Evolutionary conservation across 1,140 invertebrate species (phyloP).

Genomic region (Anoplolepis gracilipes): DNA sequence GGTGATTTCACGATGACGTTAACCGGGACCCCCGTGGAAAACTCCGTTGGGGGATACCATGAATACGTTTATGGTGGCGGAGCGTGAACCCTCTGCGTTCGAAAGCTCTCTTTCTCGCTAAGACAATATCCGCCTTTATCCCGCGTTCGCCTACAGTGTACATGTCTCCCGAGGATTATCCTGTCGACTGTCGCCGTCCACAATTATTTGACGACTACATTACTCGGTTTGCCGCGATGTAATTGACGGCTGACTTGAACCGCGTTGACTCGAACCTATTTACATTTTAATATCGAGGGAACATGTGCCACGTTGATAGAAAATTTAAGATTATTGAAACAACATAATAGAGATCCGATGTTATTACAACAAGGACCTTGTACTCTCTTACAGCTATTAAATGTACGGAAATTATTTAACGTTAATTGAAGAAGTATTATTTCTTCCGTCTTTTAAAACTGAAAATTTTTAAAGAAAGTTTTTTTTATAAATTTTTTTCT

Average conservation of each 20-base stretch:
- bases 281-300: slow-evolving; percentile 23
- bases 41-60: slow-evolving; percentile 71
- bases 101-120: slow-evolving; percentile 75
- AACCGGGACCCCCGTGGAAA: slow-evolving; percentile 73
- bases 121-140: slow-evolving; percentile 75
- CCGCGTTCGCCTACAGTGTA: slow-evolving; percentile 15
- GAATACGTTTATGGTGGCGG: slow-evolving; percentile 81
- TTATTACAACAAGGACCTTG: neutral
- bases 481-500: neutral
- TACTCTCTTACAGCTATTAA: neutral
- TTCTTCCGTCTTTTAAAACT: neutral
- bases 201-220: slow-evolving; percentile 68
- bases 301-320: neutral
- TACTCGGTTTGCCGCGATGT: slow-evolving; percentile 40
- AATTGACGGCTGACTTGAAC: slow-evolving; percentile 25
- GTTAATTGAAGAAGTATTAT: neutral
- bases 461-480: neutral
- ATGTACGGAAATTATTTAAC: neutral
- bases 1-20: slow-evolving; percentile 78
- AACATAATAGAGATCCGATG: neutral
- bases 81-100: slow-evolving; percentile 75
- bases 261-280: neutral
- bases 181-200: slow-evolving; percentile 56
- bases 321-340: neutral
- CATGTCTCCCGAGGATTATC: slow-evolving; percentile 63